phyloP scores from a whole-genome alignment of 2,113 vertebrate species.

The Xiphias gladius region DNA sequence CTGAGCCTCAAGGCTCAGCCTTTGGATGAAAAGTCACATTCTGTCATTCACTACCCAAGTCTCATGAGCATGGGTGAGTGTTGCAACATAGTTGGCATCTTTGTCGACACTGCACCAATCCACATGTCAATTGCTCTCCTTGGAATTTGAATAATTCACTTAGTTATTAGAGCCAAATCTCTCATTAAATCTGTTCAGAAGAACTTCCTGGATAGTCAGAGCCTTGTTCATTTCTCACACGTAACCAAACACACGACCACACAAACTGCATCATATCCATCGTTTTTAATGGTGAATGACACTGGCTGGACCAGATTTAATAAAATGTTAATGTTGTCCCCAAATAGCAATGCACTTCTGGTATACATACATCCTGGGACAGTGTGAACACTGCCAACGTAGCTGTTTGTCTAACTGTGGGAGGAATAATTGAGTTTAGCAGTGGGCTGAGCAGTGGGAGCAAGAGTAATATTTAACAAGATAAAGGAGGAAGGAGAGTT shows the following conservation, averaged over 20 bases:
- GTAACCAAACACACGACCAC: constrained; percentile 1
- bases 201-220: background rate
- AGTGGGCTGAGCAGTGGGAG: constrained; percentile 76
- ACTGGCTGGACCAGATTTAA: constrained; percentile 47
- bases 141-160: background rate
- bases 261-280: constrained; percentile 34
- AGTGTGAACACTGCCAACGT: constrained; percentile 35
- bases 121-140: background rate
- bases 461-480: constrained; percentile 76
- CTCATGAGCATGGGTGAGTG: background rate
- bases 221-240: constrained; percentile 20
- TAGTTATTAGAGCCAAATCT: too few species aligned
- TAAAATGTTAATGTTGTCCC: constrained; percentile 53
- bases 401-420: constrained; percentile 62
- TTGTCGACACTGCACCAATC: background rate
- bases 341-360: constrained; percentile 37
- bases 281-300: constrained; percentile 34
- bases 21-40: background rate
- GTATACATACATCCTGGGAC: constrained; percentile 27
- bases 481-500: constrained; percentile 68
- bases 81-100: background rate
- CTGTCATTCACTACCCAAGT: background rate
- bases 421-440: constrained; percentile 80
- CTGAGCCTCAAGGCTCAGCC: background rate
- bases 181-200: background rate